phyloP scores from a whole-genome alignment of 53 echinoderm and acorn worm genomes.

The Temnopleurus reevesii region DNA sequence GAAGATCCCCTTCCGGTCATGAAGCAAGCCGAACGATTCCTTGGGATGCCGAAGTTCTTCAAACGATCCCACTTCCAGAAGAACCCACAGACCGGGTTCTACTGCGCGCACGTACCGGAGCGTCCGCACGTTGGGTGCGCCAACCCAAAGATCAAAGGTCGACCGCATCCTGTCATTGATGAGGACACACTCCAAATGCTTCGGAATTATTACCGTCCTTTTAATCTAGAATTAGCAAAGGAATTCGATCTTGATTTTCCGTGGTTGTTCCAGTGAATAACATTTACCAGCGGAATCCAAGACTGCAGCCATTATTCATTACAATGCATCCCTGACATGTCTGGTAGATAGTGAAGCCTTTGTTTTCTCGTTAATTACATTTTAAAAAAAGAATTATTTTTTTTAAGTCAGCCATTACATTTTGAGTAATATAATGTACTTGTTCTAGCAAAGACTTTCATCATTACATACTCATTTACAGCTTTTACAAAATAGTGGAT shows the following conservation, averaged over 20 bases:
- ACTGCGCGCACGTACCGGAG: background rate
- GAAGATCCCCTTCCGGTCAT: background rate
- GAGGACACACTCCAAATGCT: background rate
- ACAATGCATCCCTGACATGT: too few relatives aligned
- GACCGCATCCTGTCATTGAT: background rate
- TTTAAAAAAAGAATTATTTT: too few relatives aligned
- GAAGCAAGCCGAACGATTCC: background rate
- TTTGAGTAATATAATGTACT: too few relatives aligned
- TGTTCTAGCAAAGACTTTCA: too few relatives aligned
- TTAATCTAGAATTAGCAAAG: background rate
- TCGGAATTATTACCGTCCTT: background rate
- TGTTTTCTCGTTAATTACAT: too few relatives aligned
- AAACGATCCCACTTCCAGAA: background rate
- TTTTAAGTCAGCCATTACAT: too few relatives aligned
- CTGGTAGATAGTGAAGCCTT: too few relatives aligned
- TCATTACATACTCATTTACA: too few relatives aligned
- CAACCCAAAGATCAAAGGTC: background rate
- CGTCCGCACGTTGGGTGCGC: background rate
- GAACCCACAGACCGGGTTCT: conserved; percentile 8
- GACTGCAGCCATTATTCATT: too few relatives aligned
- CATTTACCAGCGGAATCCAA: background rate
- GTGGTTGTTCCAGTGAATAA: conserved; percentile 23
- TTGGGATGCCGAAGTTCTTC: background rate
- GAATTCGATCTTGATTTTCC: background rate
- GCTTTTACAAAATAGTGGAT: too few relatives aligned